A percentile compares a stretch with the other conserved stretches of the same genome.
phyloP scores from a whole-genome alignment of 1,140 invertebrate species.

The Idris sp. region DNA sequence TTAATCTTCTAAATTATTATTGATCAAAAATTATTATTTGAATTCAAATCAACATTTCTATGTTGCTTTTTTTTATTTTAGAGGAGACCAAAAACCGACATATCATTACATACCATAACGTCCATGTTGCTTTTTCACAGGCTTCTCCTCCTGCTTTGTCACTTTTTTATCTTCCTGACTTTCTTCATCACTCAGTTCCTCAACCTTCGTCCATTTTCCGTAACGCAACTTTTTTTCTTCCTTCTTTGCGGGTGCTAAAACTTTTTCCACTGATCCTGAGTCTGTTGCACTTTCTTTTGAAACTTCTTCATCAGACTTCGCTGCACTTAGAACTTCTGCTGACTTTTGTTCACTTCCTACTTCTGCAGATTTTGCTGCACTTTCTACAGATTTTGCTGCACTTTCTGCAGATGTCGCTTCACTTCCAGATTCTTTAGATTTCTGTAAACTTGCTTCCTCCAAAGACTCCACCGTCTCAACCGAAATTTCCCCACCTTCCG shows the following conservation, averaged over 20 bases:
- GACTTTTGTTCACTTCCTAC: conserved; percentile 39
- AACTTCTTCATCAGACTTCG: conserved; percentile 25
- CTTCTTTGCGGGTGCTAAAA: not conserved
- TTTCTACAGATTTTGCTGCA: conserved; percentile 33
- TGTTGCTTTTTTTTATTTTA: too few species aligned
- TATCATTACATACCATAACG: conserved; percentile 57
- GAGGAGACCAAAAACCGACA: too few species aligned
- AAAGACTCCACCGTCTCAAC: conserved; percentile 32
- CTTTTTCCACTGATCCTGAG: conserved; percentile 13
- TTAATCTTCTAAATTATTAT: too few species aligned
- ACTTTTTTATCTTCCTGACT: conserved; percentile 21
- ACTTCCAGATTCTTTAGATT: too few species aligned
- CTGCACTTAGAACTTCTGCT: conserved; percentile 25
- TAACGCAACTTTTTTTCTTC: conserved; percentile 23
- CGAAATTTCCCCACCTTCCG: conserved; percentile 16
- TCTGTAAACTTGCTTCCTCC: too few species aligned
- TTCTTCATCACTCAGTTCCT: conserved; percentile 51
- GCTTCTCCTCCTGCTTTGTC: conserved; percentile 20
- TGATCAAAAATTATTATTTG: too few species aligned
- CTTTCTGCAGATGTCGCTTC: conserved; percentile 6
- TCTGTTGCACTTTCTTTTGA: conserved; percentile 14
- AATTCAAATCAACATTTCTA: too few species aligned
- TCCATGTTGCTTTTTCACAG: conserved; percentile 11
- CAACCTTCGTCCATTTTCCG: conserved; percentile 55
- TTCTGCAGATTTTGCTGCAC: conserved; percentile 11